Base-by-base conservation (phyloP, 1,140 invertebrate genomes). In the Chrysoperla carnea region DNA sequence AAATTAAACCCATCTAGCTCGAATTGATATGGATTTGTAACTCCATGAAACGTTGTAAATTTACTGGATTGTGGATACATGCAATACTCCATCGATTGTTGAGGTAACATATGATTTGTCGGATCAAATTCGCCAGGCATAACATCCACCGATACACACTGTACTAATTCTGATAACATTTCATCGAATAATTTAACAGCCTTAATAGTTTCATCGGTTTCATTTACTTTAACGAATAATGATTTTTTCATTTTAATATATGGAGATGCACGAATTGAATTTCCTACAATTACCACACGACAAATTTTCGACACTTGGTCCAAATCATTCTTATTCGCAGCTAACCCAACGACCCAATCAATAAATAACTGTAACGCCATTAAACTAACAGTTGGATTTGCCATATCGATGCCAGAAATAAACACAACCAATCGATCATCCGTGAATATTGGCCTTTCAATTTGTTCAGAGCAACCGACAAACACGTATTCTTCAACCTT, bases 81-180 rank as follows among this genome's bases (percentile, higher is more conserved):
- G 59, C 85, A 90, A 46, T 73, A 75, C 63, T 96, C 89, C 27
- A 96, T 69, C 11, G 88, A 80, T 62, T 84, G 88, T 60, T 96
- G 93, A 0, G 92, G 91, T 40, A 95, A 59, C 64, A 85, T 78
- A 45, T 79, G 76, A 57, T 86, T 89, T 1, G 81, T 70, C 8
- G 89, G 87, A 66, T 96, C 92, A 64, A 76, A 79, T 53, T 84
- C 76, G 29, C 85, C 86, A 8, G 90, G 84, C 84, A 96, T 88
- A 6, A 95, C 45, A 58, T 91, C 84, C 13, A 93, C 73, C 44
- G 64, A 51, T n/a, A 68, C 61, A 46, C 70, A 53, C 48, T 64
- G 54, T 39, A 56, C 56, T 27, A 81, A 54, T 50, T 75, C 63
- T 8, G 59, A 57, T 2, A 90, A 58, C 51, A 80, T 70, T 36